Conservation (phyloP, 2,888 invertebrate genomes). For the Crocallis elinguaria region DNA sequence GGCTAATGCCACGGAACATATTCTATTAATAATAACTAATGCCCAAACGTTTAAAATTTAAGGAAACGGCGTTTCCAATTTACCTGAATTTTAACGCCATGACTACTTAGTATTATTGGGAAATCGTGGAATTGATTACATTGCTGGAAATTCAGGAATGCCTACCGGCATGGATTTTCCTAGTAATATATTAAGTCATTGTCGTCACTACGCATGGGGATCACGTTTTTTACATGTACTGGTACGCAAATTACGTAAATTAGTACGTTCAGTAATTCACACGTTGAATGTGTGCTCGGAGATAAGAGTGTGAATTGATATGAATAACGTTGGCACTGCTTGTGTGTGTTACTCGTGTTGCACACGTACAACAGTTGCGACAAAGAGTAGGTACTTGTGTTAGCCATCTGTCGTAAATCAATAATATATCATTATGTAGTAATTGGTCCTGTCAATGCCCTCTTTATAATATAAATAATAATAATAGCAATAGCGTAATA, state of each 20-base stretch:
- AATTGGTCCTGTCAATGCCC: conserved; percentile 14
- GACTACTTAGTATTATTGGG: no score
- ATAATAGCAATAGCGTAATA: background rate
- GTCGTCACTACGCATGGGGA: conserved; percentile 39
- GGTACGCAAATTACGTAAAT: conserved; percentile 44
- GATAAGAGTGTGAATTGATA: conserved; percentile 48
- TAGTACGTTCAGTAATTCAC: conserved; percentile 42
- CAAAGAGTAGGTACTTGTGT: conserved; percentile 11
- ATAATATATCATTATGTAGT: conserved; percentile 13
- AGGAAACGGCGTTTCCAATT: no score
- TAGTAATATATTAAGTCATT: conserved; percentile 22
- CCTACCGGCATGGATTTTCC: conserved; percentile 37
- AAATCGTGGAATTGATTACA: background rate
- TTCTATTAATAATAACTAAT: no score
- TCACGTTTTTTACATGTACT: conserved; percentile 44
- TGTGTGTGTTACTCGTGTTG: background rate
- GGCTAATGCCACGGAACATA: no score
- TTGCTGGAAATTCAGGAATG: conserved; percentile 37
- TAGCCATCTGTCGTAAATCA: conserved; percentile 18
- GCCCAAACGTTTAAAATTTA: no score
- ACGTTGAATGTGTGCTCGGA: conserved; percentile 38
- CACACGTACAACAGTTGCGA: conserved; percentile 8
- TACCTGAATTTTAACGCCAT: no score
- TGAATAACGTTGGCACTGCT: conserved; percentile 38
- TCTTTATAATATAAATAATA: background rate